Evolutionary conservation across 1,140 invertebrate genomes (phyloP).

Genomic region (Hylaeus anthracinus): DNA sequence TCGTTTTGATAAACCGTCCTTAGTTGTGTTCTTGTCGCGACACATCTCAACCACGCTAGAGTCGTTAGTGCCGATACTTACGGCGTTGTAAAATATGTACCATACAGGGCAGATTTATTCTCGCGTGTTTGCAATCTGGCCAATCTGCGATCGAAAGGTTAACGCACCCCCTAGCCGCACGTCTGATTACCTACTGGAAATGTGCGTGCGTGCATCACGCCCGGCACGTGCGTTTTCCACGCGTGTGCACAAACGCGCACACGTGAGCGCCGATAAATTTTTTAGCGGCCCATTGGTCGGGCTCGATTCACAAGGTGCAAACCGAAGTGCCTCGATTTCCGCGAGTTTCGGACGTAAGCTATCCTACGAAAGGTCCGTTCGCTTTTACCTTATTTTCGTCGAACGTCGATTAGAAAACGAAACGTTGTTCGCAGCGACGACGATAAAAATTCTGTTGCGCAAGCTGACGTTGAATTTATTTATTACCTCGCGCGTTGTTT

Average conservation of each 20-base stretch:
- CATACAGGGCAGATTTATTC: slow-evolving; percentile 45
- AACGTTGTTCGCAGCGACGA: neutral
- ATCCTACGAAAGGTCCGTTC: neutral
- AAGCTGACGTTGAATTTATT: neutral
- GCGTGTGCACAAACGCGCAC: slow-evolving; percentile 48
- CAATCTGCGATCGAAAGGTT: slow-evolving; percentile 63
- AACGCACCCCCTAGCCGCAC: slow-evolving; percentile 51
- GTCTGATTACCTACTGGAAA: slow-evolving; percentile 58
- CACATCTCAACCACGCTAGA: neutral
- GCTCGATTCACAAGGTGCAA: slow-evolving; percentile 36
- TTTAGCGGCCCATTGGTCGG: slow-evolving; percentile 47
- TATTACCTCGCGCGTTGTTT: neutral
- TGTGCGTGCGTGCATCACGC: slow-evolving; percentile 59
- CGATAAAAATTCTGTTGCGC: neutral
- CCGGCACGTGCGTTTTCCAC: slow-evolving; percentile 58
- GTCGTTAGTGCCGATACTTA: neutral
- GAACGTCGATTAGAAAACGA: neutral
- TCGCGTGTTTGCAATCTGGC: slow-evolving; percentile 46
- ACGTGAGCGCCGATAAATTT: slow-evolving; percentile 55
- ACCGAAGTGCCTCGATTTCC: neutral
- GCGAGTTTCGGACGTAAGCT: no score
- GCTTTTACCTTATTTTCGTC: neutral
- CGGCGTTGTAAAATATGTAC: slow-evolving; percentile 36
- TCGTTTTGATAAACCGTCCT: no score
- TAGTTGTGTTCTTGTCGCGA: no score